Percentiles rank a stretch among this genome's conserved stretches.
phyloP scores from a whole-genome alignment of 2,888 invertebrate species.

The Sicus ferrugineus region DNA sequence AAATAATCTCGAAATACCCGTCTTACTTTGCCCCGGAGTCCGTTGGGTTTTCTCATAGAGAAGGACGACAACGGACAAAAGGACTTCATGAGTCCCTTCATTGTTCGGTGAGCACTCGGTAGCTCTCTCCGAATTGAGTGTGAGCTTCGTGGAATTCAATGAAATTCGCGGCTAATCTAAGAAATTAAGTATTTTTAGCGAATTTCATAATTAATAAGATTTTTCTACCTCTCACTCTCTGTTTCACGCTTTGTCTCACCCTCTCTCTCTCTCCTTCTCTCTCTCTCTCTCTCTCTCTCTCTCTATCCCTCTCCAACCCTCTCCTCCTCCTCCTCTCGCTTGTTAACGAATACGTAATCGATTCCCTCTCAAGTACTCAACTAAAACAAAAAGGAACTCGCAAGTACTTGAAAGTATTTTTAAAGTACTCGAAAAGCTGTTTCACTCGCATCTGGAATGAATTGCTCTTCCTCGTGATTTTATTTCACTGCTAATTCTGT shows the following conservation, averaged over 20 bases:
- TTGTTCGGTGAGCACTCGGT: background rate
- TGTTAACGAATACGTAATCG: background rate
- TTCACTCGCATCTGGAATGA: no score
- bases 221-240: no score
- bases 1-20: conserved; percentile 1
- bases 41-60: background rate
- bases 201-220: no score
- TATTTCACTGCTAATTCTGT: no score
- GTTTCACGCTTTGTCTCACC: no score
- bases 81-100: background rate
- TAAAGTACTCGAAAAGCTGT: background rate
- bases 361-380: background rate
- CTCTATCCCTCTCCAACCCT: no score
- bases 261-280: background rate
- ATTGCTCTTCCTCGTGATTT: no score
- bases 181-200: no score
- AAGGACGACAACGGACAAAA: background rate
- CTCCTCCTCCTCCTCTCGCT: background rate
- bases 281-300: no score
- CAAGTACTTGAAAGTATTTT: no score
- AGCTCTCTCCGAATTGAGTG: no score
- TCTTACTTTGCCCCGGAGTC: no score
- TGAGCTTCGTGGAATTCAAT: background rate
- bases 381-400: background rate
- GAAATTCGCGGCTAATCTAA: background rate